Evolutionary conservation across 2,888 invertebrate species (phyloP).

Genomic region (Idaea dimidiata): DNA sequence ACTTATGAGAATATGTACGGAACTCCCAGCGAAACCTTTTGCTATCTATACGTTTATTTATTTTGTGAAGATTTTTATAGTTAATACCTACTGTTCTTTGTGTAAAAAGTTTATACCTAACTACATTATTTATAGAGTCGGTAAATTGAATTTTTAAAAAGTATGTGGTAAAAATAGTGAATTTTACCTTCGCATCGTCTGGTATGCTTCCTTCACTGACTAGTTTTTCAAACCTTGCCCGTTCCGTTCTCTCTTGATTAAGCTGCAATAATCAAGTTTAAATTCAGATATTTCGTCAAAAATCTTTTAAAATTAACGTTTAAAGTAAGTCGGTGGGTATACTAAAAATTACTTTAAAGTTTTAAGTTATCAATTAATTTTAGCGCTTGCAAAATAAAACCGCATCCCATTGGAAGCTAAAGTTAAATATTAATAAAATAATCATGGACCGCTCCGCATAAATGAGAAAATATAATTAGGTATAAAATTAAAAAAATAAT

Average conservation of each 20-base stretch:
- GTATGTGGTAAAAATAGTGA: background rate
- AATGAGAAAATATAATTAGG: background rate
- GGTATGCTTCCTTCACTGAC: conserved; percentile 95
- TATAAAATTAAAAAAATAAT: background rate
- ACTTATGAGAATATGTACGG: too few relatives aligned
- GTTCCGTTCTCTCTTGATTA: conserved; percentile 89
- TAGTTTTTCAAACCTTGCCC: conserved; percentile 90
- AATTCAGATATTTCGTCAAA: background rate
- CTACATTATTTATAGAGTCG: background rate
- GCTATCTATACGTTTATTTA: too few relatives aligned
- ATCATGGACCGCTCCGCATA: background rate
- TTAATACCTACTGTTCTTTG: too few relatives aligned
- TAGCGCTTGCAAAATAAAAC: background rate
- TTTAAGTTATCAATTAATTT: too few relatives aligned
- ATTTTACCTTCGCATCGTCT: conserved; percentile 92
- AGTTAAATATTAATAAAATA: background rate
- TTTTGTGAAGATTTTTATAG: too few relatives aligned
- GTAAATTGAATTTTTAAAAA: background rate
- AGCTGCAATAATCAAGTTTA: conserved; percentile 58
- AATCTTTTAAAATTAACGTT: too few relatives aligned
- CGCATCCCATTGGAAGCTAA: background rate
- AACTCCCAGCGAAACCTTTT: too few relatives aligned
- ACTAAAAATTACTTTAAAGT: too few relatives aligned
- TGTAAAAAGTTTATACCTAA: too few relatives aligned
- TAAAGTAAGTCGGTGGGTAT: too few relatives aligned